Evolutionary conservation across 2,888 invertebrate genomes (phyloP).

Genomic region (Calliphora vomitoria): DNA sequence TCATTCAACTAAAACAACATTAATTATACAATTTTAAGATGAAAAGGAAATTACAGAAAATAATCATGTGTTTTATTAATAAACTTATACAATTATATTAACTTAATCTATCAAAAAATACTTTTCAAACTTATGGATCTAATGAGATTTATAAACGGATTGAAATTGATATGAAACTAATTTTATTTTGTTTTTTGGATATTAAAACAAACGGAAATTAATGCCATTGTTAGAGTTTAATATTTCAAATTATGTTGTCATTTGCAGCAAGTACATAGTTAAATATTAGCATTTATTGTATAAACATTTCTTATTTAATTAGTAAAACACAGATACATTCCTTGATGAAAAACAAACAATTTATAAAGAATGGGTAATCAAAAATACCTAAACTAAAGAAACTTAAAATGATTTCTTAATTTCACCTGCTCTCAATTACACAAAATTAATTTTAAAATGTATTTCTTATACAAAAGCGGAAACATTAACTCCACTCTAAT

Average conservation of each 20-base stretch:
- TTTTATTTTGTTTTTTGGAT: neutral
- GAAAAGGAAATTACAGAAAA: constrained; percentile 42
- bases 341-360: too few relatives aligned
- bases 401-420: neutral
- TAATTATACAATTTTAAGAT: constrained; percentile 54
- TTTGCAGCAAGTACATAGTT: too few relatives aligned
- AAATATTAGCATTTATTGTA: too few relatives aligned
- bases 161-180: neutral
- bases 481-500: constrained; percentile 22
- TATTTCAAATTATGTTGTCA: too few relatives aligned
- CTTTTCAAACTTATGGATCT: neutral
- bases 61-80: constrained; percentile 17
- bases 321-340: too few relatives aligned
- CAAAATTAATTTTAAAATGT: neutral
- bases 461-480: constrained; percentile 18
- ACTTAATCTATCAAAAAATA: neutral
- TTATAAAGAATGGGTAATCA: too few relatives aligned
- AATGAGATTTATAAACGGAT: neutral
- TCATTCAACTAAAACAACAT: constrained; percentile 35
- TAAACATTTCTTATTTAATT: too few relatives aligned
- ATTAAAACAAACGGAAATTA: too few relatives aligned
- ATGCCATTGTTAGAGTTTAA: too few relatives aligned
- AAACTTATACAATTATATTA: neutral
- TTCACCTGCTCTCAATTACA: neutral
- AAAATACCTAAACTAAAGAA: neutral